Base-by-base conservation (phyloP, 2,113 vertebrate genomes). In the Eupsittula cactorum region DNA sequence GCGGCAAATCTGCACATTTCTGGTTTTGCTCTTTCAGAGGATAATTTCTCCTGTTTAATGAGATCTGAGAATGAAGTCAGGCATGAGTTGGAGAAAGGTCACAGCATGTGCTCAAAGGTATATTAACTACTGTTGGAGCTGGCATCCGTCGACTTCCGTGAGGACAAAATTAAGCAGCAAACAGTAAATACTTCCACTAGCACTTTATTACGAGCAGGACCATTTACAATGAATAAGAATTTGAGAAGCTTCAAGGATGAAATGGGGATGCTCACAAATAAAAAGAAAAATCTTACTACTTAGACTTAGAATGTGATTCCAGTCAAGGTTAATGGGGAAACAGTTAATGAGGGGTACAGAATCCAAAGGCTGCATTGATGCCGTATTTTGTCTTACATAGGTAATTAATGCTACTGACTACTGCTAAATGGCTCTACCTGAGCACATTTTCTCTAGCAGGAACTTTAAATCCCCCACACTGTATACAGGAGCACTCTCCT, bases 41-140 rank as follows among this genome's bases (percentile, higher is more conserved):
- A 98, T 98, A 98, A 98, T 98, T 98, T 98, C 95, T 97, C 78
- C 97, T 97, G 96, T 98, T 98, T 98, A 98, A 98, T 98, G 97
- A 98, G 98, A 98, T 98, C 96, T 97, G 97, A 98, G 97, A 97
- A 98, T 98, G 98, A 98, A 98, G 97, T 98, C 97, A 98, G 98
- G 98, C 98, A 97, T 98, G 97, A 98, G 97, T 96, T 92, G 93
- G 96, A 97, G 97, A 98, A 98, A 98, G 98, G 98, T 98, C 97
- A 98, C 97, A 97, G 97, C 97, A 86, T 98, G 97, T 97, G 97
- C 97, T 98, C 97, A 97, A 94, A 98, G 96, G 97, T 98, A 97
- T 97, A 98, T 98, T 98, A 98, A 98, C 97, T 96, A 96, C 96
- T 91, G 90, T 90, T 91, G 97, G 92, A 94, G 88, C 95, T 92